Percentiles rank a stretch among this genome's conserved stretches.
Conservation (phyloP, 2,888 invertebrate genomes). For the Trilocha varians region DNA sequence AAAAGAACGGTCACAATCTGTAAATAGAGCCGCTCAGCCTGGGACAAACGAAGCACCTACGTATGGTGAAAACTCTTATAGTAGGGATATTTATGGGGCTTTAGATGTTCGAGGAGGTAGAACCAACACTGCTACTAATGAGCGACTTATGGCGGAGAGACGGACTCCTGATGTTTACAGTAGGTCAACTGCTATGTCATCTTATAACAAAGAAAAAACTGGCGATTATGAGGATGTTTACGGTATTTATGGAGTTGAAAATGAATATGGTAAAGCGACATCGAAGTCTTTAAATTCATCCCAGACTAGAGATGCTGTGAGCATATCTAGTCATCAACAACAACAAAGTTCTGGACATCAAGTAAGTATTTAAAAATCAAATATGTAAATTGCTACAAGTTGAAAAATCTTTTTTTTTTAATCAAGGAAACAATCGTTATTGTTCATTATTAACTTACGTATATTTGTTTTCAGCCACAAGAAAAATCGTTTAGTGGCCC, state of each 20-base stretch:
- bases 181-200: slow-evolving; percentile 69
- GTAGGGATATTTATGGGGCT: slow-evolving; percentile 53
- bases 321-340: slow-evolving; percentile 45
- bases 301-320: slow-evolving; percentile 38
- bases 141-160: slow-evolving; percentile 73
- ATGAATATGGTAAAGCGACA: slow-evolving; percentile 66
- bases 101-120: slow-evolving; percentile 35
- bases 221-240: slow-evolving; percentile 87
- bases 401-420: not conserved
- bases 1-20: slow-evolving; percentile 24
- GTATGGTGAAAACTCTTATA: slow-evolving; percentile 34
- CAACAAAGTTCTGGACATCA: slow-evolving; percentile 20
- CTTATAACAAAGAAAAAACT: slow-evolving; percentile 51
- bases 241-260: slow-evolving; percentile 43
- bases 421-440: too few relatives aligned
- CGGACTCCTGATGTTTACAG: slow-evolving; percentile 89
- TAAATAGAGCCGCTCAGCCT: slow-evolving; percentile 31
- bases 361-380: not conserved
- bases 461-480: slow-evolving; percentile 32
- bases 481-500: slow-evolving; percentile 62
- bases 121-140: slow-evolving; percentile 38
- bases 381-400: not conserved
- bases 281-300: slow-evolving; percentile 75
- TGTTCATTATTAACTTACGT: not conserved
- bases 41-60: slow-evolving; percentile 32